Evolutionary conservation across 2,888 invertebrate species (phyloP), one percentile per base, ranked within the genome.

Genomic region (Amblyjoppa proteus): DNA sequence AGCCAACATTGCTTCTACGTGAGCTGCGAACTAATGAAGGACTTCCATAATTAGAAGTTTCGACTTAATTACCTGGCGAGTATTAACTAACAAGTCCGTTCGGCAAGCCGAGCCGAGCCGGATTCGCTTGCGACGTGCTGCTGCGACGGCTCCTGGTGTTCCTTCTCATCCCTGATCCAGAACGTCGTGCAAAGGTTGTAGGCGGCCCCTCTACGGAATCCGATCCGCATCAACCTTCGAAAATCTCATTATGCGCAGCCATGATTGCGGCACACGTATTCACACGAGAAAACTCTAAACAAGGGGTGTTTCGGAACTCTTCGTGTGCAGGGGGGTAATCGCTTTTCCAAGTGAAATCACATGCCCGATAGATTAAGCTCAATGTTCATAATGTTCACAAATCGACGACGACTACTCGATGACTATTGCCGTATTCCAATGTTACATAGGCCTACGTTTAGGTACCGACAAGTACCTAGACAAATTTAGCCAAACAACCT

Each of bases 1-100:
- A 74, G 49, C 71, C 82, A 79, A 82, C 85, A 70, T 58, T 45
- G 64, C 76, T 71, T 88, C 87, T 89, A 88, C 88, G 88, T 88
- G 89, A 87, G 85, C 88, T 76, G 88, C 77, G 87, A 88, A 89
- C 90, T 90, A 91, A 91, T 88, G 90, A 90, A 90, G 89, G 90
- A 89, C 91, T 90, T 90, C 88, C 90, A 90, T 91, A 92, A 91
- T 92, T 91, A 90, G 89, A 91, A 91, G 89, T 90, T 91, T 91
- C 87, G 87, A 87, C 88, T 90, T 89, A 91, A 92, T 91, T 91
- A 90, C 89, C 87, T 87, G 85, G 88, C 87, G 87, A 87, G 88
- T 81, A 87, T 88, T 89, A 88, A 87, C 89, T 91, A 90, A 90
- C 90, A 90, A 91, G 90, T 88, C 88, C 84, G 84, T 85, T 84